Base-by-base conservation (phyloP, 2,888 invertebrate species). In the Tholera decimalis region DNA sequence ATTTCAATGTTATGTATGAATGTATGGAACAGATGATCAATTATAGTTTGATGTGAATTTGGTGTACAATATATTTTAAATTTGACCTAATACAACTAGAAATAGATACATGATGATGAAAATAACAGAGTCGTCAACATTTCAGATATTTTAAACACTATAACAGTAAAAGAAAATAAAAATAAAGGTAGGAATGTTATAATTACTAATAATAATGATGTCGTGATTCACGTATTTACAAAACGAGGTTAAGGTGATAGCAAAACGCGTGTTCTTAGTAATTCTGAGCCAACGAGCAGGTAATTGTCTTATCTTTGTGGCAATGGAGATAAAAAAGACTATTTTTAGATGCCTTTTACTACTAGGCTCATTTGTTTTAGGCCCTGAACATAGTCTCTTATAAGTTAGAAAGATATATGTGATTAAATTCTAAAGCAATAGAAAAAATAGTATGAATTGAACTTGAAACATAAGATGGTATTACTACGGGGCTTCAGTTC, bases 271-370 rank as follows among this genome's bases (percentile, higher is more conserved):
- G 54, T 39, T 24, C 30, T 39, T 30, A 8, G 35, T 65, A 54
- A 63, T 64, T 63, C 50, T 56, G 50, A 43, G 58, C 54, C n/a
- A 54, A 70, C 53, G 18, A 68, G 37, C 46, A 66, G 58, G 35
- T 72, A 72, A 65, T 61, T 59, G 49, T 46, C 55, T 74, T 79
- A 81, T 79, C 81, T 65, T 49, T 13, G 51, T 47, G 67, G 58
- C 64, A 71, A 73, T 65, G 56, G 51, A 65, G 79, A 81, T 79
- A 79, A 74, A 60, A 74, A 57, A 5, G 3, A 49, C 58, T 74
- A 78, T 57, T 68, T 65, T 59, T 74, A 81, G 53, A 22, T 43
- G 4, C 15, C 28, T 13, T 0, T 4, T 35, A 4, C 30, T n/a
- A 55, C 13, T 37, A 54, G 39, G 6, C 24, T n/a, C 53, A 50